phyloP scores from a whole-genome alignment of 2,113 vertebrate species.

The Oxyruncus cristatus region DNA sequence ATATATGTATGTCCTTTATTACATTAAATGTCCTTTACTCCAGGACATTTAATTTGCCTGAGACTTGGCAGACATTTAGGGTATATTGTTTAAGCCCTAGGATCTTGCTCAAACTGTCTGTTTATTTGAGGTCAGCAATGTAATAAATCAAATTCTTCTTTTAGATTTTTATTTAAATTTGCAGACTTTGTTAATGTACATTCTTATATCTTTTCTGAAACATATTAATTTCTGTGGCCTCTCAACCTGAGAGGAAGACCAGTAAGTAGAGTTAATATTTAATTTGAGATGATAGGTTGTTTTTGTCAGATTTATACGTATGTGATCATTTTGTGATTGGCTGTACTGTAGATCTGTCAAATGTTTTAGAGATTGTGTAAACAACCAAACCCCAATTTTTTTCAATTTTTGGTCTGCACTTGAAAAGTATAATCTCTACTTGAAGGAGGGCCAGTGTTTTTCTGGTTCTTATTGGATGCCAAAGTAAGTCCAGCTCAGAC shows the following conservation, averaged over 20 bases:
- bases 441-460: background rate
- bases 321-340: background rate
- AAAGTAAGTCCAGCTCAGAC: background rate
- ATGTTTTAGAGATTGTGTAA: background rate
- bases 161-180: background rate
- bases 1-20: no score
- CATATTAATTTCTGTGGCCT: rapidly evolving
- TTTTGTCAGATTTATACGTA: background rate
- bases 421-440: background rate
- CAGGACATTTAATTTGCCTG: background rate
- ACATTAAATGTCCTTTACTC: no score
- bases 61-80: background rate
- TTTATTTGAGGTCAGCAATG: background rate
- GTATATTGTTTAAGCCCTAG: background rate
- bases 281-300: background rate
- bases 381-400: background rate
- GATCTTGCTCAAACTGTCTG: background rate
- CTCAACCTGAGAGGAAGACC: background rate
- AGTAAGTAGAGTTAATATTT: background rate
- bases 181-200: background rate
- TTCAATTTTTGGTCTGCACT: background rate
- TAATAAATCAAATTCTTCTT: background rate
- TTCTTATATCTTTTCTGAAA: background rate
- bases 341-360: background rate
- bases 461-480: background rate